These are phyloP conservation scores for Rhabdophis nuchalis DNA, from an alignment of 2,797 vertebrate species.

Conservation along the genomic window DNA sequence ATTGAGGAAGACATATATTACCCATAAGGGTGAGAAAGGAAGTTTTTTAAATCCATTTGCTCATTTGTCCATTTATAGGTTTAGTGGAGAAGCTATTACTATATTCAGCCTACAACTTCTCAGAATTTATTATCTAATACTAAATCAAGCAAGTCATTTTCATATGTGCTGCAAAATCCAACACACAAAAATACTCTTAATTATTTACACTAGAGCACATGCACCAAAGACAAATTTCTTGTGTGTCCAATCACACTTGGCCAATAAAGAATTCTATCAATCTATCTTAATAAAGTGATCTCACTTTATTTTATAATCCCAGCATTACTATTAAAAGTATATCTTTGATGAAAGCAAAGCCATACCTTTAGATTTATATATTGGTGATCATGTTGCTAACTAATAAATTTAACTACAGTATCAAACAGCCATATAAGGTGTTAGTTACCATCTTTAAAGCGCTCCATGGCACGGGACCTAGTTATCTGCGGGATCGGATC, in stretches of 20 bases:
- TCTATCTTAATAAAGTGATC: background rate
- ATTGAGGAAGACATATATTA: too few species aligned
- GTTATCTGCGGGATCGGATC: too few species aligned
- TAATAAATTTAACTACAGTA: background rate
- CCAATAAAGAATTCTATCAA: too few species aligned
- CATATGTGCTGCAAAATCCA: background rate
- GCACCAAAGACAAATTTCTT: too few species aligned
- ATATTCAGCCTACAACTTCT: background rate
- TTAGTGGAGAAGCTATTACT: background rate
- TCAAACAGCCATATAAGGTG: too few species aligned
- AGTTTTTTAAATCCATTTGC: background rate
- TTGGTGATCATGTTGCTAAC: background rate
- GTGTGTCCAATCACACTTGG: too few species aligned
- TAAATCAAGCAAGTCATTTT: background rate
- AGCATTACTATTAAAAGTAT: background rate
- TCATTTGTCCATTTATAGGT: background rate
- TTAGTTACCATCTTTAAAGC: too few species aligned
- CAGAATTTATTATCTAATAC: background rate
- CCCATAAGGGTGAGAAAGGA: too few species aligned
- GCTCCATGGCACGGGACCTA: too few species aligned
- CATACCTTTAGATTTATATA: background rate
- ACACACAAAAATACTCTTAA: background rate
- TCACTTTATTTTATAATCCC: background rate
- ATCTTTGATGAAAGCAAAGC: background rate
- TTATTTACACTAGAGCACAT: background rate